Base-by-base conservation (phyloP, 1,140 invertebrate genomes). In the Holcopasites calliopsidis region DNA sequence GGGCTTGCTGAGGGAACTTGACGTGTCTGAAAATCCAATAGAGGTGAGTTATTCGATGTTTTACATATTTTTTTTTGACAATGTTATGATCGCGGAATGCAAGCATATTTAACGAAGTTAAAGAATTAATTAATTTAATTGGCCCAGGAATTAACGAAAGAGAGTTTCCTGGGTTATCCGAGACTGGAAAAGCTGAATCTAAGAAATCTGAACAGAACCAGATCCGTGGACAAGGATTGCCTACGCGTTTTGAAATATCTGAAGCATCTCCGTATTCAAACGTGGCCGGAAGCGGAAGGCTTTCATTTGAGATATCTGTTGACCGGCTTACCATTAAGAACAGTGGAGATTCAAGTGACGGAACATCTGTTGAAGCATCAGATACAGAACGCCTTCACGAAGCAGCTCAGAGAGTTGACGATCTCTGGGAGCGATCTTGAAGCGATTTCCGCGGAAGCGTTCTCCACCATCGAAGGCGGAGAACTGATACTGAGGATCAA, bases 371-470 rank as follows among this genome's bases (percentile, higher is more conserved):
- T 96, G 64, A 94, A 94, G 18, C 93, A 94, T 75, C 95, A 97
- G 83, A 90, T 97, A 58, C 93, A 94, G 61, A 93, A 95, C 68
- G 93, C 94, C 1, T 95, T 95, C 57, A 94, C 94, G 18, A 94
- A 95, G 7, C 97, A 97, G 85, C 92, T 98, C 18, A 93, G 94
- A 66, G 94, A 96, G 76, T 88, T 98, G 31, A 95, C 96, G 84
- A 95, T 98, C 62, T 95, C 94, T 54, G 97, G 97, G 16, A 87
- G 87, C 49, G 94, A 94, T 80, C 92, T 97, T 50, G 93, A 94
- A 77, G 92, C 88, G 42, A 95, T 97, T 71, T 93, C 94, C 0
- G 92, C 94, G 1, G 94, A 95, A 55, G 95, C 96, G 11, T 95
- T 97, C 79, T 88, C 92, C 3, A 93, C 92, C 0, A 90, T 93